phyloP scores from a whole-genome alignment of 2,888 invertebrate species.

The Acronicta alni region DNA sequence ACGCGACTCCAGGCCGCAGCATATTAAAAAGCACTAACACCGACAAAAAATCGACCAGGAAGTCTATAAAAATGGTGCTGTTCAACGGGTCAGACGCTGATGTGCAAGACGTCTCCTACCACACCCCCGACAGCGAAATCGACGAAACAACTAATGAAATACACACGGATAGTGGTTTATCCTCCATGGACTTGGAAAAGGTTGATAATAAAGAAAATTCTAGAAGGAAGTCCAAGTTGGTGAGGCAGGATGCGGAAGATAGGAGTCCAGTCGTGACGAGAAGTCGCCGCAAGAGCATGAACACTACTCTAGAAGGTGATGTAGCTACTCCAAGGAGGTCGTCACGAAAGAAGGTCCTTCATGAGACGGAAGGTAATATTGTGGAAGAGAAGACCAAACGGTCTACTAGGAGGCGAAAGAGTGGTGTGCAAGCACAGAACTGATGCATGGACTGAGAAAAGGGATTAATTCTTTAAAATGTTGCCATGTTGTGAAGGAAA shows the following conservation, averaged over 20 bases:
- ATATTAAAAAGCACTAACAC: constrained; percentile 73
- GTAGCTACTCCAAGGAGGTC: constrained; percentile 47
- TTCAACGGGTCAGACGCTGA: constrained; percentile 68
- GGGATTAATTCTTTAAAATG: background rate
- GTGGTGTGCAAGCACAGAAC: constrained; percentile 29
- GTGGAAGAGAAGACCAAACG: constrained; percentile 55
- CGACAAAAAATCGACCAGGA: constrained; percentile 70
- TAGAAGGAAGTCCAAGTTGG: constrained; percentile 59
- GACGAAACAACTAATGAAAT: constrained; percentile 16
- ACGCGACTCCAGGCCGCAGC: constrained; percentile 79
- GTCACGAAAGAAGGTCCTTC: constrained; percentile 60
- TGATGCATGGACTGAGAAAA: background rate
- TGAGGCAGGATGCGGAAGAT: constrained; percentile 70
- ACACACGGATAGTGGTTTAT: constrained; percentile 53
- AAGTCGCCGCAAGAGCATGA: constrained; percentile 68
- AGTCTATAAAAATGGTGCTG: constrained; percentile 77
- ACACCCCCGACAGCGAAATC: constrained; percentile 27
- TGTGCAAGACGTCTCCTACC: constrained; percentile 33
- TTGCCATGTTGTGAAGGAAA: background rate
- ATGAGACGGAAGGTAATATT: constrained; percentile 57
- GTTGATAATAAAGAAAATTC: constrained; percentile 66
- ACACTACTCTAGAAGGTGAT: constrained; percentile 49
- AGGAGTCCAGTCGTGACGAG: constrained; percentile 68
- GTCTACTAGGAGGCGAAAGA: constrained; percentile 57
- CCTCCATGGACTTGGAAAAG: constrained; percentile 59